Evolutionary conservation across 2,113 vertebrate species (phyloP), one percentile per base, ranked within the genome.

Genomic region (Calidris pugnax): DNA sequence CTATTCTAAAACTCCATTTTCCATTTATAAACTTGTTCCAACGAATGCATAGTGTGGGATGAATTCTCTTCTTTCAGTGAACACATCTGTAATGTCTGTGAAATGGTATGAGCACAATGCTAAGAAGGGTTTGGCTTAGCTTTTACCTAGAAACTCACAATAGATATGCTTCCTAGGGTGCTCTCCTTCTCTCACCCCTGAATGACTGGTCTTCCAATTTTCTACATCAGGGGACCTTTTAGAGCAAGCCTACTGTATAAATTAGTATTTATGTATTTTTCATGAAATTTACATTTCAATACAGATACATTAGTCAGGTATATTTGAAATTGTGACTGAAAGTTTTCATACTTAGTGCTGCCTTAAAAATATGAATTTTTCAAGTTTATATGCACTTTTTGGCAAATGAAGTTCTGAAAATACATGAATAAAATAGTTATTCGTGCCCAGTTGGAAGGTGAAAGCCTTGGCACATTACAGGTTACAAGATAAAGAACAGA

Each of bases 321-420:
- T 16, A 63, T 80, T 96, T 93, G 33, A 92, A 93, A 69, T 69
- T 56, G 12, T 91, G 89, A 86, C 27, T 50, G 74, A 56, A 94
- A 92, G 56, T 83, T 95, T 96, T 74, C 62, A 76, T 73, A 72
- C 35, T 87, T 94, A 72, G 53, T 74, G 43, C 30, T 95, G 56
- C 89, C 77, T 91, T 69, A 62, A 69, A 96, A 96, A 89, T 84
- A 16, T 3, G 87, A 91, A 67, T 91, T 96, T 94, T 93, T 89
- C 68, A 83, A 60, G 21, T 7, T 87, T 69, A 51, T 12, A 16
- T 74, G 60, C 6, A 51, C 2, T 9, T 78, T 79, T 51, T 83
- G 16, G 17, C 62, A 63, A 64, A 76, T 66, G 19, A 37, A 78
- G 3, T 88, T 83, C 55, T 86, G 35, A 64, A 39, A 88, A 41